Evolutionary conservation across 2,888 invertebrate species (phyloP).

Genomic region (Drosophila neutralis): DNA sequence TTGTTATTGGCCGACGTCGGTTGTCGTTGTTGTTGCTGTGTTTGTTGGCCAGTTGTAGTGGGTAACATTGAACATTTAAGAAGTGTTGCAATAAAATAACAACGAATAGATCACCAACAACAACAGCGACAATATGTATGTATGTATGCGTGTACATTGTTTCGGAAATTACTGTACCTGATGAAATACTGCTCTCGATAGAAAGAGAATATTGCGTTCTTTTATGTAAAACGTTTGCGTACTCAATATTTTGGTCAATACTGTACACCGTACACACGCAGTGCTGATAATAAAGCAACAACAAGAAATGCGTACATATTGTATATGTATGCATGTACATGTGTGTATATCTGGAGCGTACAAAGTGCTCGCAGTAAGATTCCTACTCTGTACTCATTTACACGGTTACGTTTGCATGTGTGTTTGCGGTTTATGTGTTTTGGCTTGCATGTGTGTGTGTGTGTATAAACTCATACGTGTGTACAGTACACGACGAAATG

Average conservation of each 20-base stretch:
- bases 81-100: slow-evolving; percentile 76
- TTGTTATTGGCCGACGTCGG: slow-evolving; percentile 70
- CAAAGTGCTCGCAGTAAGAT: slow-evolving; percentile 43
- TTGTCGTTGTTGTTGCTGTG: slow-evolving; percentile 43
- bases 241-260: slow-evolving; percentile 55
- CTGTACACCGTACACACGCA: slow-evolving; percentile 36
- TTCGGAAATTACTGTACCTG: slow-evolving; percentile 44
- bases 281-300: slow-evolving; percentile 42
- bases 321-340: slow-evolving; percentile 1
- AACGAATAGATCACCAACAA: slow-evolving; percentile 69
- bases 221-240: slow-evolving; percentile 22
- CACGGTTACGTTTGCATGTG: slow-evolving; percentile 14
- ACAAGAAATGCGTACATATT: slow-evolving; percentile 30
- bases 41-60: slow-evolving; percentile 64
- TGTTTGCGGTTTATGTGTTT: slow-evolving; percentile 26
- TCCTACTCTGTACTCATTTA: slow-evolving; percentile 55
- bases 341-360: slow-evolving; percentile 48
- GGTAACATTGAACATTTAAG: slow-evolving; percentile 79
- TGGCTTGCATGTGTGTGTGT: slow-evolving; percentile 1
- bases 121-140: slow-evolving; percentile 41
- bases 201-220: slow-evolving; percentile 50
- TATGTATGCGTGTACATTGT: slow-evolving; percentile 9
- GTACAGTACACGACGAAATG: slow-evolving; percentile 54
- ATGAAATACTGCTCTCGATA: slow-evolving; percentile 24
- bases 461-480: slow-evolving; percentile 12